These are phyloP conservation scores for Porites evermanni DNA, from an alignment of 92 coral and sea anemone species.

Conservation along the genomic window DNA sequence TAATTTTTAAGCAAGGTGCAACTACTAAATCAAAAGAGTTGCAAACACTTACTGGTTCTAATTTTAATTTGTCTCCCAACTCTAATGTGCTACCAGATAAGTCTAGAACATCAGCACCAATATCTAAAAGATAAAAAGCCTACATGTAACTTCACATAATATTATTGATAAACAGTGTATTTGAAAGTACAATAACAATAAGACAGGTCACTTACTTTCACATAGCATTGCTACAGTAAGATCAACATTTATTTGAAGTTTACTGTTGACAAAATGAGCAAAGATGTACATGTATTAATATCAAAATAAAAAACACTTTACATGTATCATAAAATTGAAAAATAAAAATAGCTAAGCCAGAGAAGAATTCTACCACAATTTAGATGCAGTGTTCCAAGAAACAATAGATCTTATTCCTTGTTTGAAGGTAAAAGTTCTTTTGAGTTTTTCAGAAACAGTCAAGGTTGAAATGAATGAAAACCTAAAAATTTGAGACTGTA, in stretches of 20 bases:
- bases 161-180: background rate
- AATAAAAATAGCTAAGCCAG: too few relatives aligned
- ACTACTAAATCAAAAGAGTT: background rate
- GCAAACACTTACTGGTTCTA: constrained; percentile 80
- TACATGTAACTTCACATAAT: background rate
- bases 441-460: background rate
- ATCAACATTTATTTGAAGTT: constrained; percentile 94
- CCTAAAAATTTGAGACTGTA: background rate
- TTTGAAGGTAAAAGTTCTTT: too few relatives aligned
- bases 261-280: constrained; percentile 59
- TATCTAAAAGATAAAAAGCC: constrained; percentile 55
- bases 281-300: background rate
- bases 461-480: background rate
- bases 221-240: constrained; percentile 95
- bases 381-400: too few relatives aligned
- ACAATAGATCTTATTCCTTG: too few relatives aligned
- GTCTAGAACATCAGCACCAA: constrained; percentile 97
- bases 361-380: too few relatives aligned
- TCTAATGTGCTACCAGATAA: constrained; percentile 90
- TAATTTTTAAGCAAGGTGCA: background rate
- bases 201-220: constrained; percentile 71
- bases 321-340: background rate
- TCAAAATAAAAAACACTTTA: background rate
- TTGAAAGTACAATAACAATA: background rate
- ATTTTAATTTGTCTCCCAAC: constrained; percentile 79